Evolutionary conservation across 2,888 invertebrate genomes (phyloP).

Genomic region (Eupithecia inturbata): DNA sequence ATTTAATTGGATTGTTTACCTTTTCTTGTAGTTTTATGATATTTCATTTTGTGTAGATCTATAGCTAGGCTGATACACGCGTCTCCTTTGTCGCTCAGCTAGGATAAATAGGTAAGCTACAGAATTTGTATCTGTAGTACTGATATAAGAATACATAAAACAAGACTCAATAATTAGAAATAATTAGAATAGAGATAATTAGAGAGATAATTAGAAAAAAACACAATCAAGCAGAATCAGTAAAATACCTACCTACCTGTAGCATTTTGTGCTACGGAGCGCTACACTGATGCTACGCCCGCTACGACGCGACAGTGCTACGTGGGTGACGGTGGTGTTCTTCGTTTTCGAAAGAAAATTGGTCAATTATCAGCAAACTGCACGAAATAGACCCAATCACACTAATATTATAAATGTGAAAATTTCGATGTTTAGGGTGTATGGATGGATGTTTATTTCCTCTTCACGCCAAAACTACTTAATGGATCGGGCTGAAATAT

Average conservation of each 20-base stretch:
- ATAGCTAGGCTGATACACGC: neutral
- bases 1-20: conserved; percentile 22
- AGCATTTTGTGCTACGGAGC: neutral
- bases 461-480: too few relatives aligned
- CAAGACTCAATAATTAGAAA: too few relatives aligned
- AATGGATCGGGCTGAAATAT: too few relatives aligned
- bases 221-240: neutral
- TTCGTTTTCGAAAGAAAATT: neutral
- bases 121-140: too few relatives aligned
- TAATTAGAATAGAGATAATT: too few relatives aligned
- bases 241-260: neutral
- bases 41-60: neutral
- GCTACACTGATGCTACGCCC: neutral
- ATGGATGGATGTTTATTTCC: too few relatives aligned
- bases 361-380: neutral
- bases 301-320: neutral
- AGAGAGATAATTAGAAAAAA: neutral
- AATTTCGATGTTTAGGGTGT: too few relatives aligned
- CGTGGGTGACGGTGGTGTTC: neutral
- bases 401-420: too few relatives aligned
- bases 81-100: neutral
- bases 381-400: too few relatives aligned
- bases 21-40: neutral
- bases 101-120: neutral
- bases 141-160: too few relatives aligned